A percentile compares a stretch with the other conserved stretches of the same genome.
phyloP scores from a whole-genome alignment of 1,140 invertebrate genomes.

The Trichomalopsis sarcophagae region DNA sequence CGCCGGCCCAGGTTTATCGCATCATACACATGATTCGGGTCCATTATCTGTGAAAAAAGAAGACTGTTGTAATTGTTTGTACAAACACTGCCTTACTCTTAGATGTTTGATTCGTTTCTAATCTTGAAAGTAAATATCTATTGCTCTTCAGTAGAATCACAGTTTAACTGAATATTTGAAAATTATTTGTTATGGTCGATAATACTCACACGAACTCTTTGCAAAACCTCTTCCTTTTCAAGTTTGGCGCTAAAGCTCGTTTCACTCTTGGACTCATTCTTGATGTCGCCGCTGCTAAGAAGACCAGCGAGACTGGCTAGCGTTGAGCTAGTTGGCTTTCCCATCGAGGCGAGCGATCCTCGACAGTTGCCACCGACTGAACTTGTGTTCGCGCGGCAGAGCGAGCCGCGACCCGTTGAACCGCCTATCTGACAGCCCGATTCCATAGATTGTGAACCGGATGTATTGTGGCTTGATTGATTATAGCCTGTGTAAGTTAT shows the following conservation, averaged over 20 bases:
- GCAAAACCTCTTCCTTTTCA: conserved; percentile 76
- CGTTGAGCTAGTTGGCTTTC: conserved; percentile 88
- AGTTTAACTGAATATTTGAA: neutral
- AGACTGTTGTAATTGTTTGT: neutral
- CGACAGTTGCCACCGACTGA: conserved; percentile 80
- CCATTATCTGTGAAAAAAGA: conserved; percentile 77
- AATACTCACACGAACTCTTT: conserved; percentile 77
- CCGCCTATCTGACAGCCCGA: conserved; percentile 72
- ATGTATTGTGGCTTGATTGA: conserved; percentile 75
- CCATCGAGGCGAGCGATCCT: conserved; percentile 85
- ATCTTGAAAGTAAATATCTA: no score
- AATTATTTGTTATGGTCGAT: neutral
- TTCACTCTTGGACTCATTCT: conserved; percentile 70
- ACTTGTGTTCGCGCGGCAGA: conserved; percentile 72
- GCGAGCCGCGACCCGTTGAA: conserved; percentile 73
- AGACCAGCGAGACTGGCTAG: conserved; percentile 87
- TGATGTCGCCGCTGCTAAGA: conserved; percentile 74
- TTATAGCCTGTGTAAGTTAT: conserved; percentile 62
- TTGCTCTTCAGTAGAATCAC: no score
- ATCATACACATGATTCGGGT: conserved; percentile 89
- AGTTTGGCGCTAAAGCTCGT: conserved; percentile 70
- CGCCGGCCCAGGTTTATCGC: conserved; percentile 91
- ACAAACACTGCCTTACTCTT: neutral
- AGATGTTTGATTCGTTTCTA: neutral
- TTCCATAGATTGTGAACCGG: conserved; percentile 77